A percentile compares a stretch with the other conserved stretches of the same genome.
These are phyloP conservation scores for Pammene aurita DNA, from an alignment of 2,888 invertebrate genomes.

Conservation along the genomic window DNA sequence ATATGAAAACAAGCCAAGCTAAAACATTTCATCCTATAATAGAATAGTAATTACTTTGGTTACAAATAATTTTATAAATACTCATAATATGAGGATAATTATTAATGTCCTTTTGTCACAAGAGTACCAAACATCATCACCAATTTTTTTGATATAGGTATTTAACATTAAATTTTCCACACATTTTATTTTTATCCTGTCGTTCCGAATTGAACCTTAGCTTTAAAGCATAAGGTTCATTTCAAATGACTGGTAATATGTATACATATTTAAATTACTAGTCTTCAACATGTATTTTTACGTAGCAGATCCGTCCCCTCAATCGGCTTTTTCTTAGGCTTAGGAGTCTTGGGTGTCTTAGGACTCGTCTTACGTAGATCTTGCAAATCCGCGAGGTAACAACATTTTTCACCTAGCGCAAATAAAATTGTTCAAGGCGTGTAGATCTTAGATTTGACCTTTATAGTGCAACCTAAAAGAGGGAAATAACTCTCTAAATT, in stretches of 20 bases:
- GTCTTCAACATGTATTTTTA: not conserved
- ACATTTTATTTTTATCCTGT: not conserved
- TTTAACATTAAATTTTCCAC: no score
- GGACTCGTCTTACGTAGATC: conserved; percentile 1
- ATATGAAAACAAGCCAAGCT: not conserved
- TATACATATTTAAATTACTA: not conserved
- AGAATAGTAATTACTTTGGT: no score
- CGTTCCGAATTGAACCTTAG: not conserved
- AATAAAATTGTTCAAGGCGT: conserved; percentile 5
- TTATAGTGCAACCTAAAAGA: conserved; percentile 29
- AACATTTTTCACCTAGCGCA: conserved; percentile 14
- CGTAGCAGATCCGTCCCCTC: conserved; percentile 5
- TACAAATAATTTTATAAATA: no score
- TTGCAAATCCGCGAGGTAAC: conserved; percentile 20
- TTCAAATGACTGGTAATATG: not conserved
- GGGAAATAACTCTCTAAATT: conserved; percentile 5
- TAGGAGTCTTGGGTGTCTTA: not conserved
- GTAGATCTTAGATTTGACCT: conserved; percentile 21
- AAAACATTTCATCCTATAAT: not conserved
- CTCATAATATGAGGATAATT: no score
- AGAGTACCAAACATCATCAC: no score
- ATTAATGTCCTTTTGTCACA: no score
- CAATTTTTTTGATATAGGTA: no score
- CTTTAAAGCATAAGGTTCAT: not conserved
- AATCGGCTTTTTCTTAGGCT: not conserved